Evolutionary conservation across 2,888 invertebrate genomes (phyloP), one percentile per base, ranked within the genome.

Genomic region (Syrista parreyssii): DNA sequence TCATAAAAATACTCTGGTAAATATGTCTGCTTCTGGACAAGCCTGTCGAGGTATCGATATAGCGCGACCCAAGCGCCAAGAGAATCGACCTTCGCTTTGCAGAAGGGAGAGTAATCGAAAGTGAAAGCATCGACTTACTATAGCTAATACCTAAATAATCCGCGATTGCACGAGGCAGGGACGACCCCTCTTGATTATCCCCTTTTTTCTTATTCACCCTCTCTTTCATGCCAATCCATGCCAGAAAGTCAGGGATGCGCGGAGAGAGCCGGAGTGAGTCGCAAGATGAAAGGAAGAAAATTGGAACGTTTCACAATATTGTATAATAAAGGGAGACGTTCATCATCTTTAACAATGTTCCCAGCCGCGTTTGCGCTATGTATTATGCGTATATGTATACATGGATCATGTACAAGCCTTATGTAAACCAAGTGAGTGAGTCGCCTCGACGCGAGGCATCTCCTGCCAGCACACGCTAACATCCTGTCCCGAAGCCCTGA

Each of bases 201-300:
- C 23, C 15, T 55, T 23, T 9, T 23, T 23, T 2, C 23, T 55
- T 55, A 23, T 23, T 55, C 55, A 23, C 23, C 9, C 55, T 55
- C 23, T 23, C 55, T 23, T 23, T 55, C 15, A 9, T 55, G 23
- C 23, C 55, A 9, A 1, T 1, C 15, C 55, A 9, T 55, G 23
- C 23, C 9, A 55, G 9, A 55, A 23, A 55, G 55, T 55, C 1
- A 23, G 55, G 9, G 23, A 15, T 6, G 40, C 40, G 6, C 9
- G 40, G 23, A 23, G 23, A 23, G 40, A 55, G 9, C 9, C 40
- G 23, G 40, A 55, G 23, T 9, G 23, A 55, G 40, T 6, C 55
- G 12, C 71, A 71, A 71, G 33, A 71, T 33, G 71, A 71, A 71
- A 31, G 71, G 33, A 71, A 71, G 71, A 71, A 71, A 71, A 71